Conservation (phyloP, 2,888 invertebrate species). For the Vesta saturnalis region DNA sequence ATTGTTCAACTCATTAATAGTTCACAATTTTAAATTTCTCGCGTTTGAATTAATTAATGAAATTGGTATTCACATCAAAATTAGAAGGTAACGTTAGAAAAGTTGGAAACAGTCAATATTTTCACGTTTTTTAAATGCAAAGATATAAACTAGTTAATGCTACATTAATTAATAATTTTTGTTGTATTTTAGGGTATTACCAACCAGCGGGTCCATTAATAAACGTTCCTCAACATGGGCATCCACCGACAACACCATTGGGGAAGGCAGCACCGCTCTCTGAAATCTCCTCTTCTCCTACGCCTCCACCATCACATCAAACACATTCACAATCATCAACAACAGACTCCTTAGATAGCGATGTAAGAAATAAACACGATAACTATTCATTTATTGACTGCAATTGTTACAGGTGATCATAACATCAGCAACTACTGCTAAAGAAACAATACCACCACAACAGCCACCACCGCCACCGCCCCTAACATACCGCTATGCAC, state of each 20-base stretch:
- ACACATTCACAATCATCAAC: constrained; percentile 57
- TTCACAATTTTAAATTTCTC: neutral
- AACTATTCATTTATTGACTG: neutral
- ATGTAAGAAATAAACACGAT: constrained; percentile 50
- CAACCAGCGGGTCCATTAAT: constrained; percentile 93
- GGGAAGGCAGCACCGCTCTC: constrained; percentile 61
- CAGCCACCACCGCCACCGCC: constrained; percentile 64
- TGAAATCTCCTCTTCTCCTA: constrained; percentile 66
- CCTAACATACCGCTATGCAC: constrained; percentile 60
- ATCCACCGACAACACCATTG: constrained; percentile 62
- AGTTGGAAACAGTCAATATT: neutral
- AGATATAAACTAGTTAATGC: neutral
- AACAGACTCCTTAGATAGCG: constrained; percentile 62
- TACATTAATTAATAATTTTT: neutral
- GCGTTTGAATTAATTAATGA: neutral
- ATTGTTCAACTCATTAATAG: neutral
- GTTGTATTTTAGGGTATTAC: constrained; percentile 75
- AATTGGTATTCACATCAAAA: neutral
- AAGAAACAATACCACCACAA: constrained; percentile 59
- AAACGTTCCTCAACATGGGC: constrained; percentile 67
- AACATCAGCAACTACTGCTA: constrained; percentile 59
- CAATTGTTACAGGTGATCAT: constrained; percentile 58
- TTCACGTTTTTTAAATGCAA: neutral
- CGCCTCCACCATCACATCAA: constrained; percentile 61
- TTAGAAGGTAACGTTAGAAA: neutral